Percentiles rank a stretch among this genome's conserved stretches.
Conservation (phyloP, 2,113 vertebrate genomes). For the Microtus oregoni region DNA sequence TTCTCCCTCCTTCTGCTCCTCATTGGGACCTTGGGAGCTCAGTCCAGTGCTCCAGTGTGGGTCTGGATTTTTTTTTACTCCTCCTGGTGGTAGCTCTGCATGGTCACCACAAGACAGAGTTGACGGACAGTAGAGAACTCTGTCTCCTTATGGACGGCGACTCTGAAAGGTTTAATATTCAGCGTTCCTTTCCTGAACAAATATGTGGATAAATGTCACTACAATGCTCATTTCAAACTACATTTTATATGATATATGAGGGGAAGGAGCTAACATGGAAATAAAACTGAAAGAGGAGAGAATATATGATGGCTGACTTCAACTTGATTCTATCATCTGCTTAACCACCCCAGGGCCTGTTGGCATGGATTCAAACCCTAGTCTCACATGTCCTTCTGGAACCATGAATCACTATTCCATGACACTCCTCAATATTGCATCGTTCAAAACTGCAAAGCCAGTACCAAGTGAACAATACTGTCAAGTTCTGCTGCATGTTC, state of each 20-base stretch:
- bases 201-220: neutral
- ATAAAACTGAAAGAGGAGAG: slow-evolving; percentile 24
- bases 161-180: neutral
- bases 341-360: neutral
- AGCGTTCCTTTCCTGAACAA: slow-evolving; percentile 19
- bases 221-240: slow-evolving; percentile 34
- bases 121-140: neutral
- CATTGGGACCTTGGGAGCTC: too few relatives aligned
- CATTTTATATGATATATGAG: neutral
- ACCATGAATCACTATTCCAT: neutral
- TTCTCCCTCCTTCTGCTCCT: too few relatives aligned
- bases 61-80: neutral
- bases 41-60: too few relatives aligned
- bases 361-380: neutral
- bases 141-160: neutral
- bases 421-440: neutral
- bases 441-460: neutral
- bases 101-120: neutral
- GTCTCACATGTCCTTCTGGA: neutral
- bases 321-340: slow-evolving; percentile 1
- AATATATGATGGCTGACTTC: neutral
- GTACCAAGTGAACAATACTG: neutral
- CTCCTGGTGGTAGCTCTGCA: neutral
- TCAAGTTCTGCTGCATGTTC: neutral
- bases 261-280: neutral